phyloP scores from a whole-genome alignment of 2,113 vertebrate species.

The Anseranas semipalmata region DNA sequence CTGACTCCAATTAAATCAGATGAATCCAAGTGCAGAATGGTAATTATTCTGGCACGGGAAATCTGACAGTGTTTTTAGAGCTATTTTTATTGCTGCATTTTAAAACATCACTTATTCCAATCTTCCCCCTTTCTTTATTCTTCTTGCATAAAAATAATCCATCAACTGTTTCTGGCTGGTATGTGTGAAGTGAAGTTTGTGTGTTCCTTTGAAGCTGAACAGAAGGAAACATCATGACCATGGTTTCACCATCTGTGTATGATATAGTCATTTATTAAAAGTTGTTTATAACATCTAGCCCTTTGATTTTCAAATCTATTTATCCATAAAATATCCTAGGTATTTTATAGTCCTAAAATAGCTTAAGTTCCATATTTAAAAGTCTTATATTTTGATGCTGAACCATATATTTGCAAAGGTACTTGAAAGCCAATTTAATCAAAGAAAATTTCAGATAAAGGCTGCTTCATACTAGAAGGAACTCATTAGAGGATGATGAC shows the following conservation, averaged over 20 bases:
- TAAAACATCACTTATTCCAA: not conserved
- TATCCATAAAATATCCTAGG: not conserved
- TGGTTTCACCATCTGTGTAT: not conserved
- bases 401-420: not conserved
- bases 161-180: conserved; percentile 7
- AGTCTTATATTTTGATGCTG: not conserved
- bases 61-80: conserved; percentile 12
- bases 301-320: conserved; percentile 11
- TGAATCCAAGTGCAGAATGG: not conserved
- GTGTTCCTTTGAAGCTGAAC: not conserved
- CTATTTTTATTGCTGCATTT: conserved; percentile 18
- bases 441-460: not conserved
- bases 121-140: not conserved
- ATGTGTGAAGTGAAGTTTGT: not conserved
- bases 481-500: not conserved
- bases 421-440: not conserved
- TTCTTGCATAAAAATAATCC: conserved; percentile 8
- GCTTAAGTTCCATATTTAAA: not conserved
- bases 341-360: not conserved
- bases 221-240: not conserved
- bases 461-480: not conserved
- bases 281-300: not conserved
- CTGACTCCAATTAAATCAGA: conserved; percentile 19
- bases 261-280: not conserved
- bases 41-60: conserved; percentile 27